These are phyloP conservation scores for Mallotus villosus DNA, from an alignment of 2,797 vertebrate genomes.

Conservation along the genomic window DNA sequence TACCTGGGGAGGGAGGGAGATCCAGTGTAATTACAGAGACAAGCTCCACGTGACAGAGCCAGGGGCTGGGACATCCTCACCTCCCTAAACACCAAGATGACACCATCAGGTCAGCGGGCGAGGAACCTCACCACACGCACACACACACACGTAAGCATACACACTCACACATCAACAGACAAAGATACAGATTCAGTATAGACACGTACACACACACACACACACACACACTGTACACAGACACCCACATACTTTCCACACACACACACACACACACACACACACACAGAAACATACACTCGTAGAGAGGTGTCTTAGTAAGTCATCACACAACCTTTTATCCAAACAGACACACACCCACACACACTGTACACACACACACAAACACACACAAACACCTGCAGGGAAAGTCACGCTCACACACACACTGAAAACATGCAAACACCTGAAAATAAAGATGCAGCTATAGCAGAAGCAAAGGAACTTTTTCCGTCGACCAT, in stretches of 20 bases:
- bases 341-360: neutral
- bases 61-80: no score
- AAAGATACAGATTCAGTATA: no score
- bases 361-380: neutral
- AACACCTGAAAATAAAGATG: neutral
- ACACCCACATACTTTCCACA: neutral
- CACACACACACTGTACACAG: neutral
- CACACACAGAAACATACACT: neutral
- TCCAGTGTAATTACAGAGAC: no score
- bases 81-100: no score
- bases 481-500: neutral
- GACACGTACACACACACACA: neutral
- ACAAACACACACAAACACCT: neutral
- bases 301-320: neutral
- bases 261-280: neutral
- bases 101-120: neutral
- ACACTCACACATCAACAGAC: neutral
- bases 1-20: no score
- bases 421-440: neutral
- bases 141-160: neutral
- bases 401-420: neutral
- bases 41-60: no score
- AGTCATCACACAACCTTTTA: neutral
- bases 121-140: conserved; percentile 5
- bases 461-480: neutral